These are phyloP conservation scores for Heliconius ismenius DNA, from an alignment of 2,888 invertebrate species.

Conservation along the genomic window DNA sequence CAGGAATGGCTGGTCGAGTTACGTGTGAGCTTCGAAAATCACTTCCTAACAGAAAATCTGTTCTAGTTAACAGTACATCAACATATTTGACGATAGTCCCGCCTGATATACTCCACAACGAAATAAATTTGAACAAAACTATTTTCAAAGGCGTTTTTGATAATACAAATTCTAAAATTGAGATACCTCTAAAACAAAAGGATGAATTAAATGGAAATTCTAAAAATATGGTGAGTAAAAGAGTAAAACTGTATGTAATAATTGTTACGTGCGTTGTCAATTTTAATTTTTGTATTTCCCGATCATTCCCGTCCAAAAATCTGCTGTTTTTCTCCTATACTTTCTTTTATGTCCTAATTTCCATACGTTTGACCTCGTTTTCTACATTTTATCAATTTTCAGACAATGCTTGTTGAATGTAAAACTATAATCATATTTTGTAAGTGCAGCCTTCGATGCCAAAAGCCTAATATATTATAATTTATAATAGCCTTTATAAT, in stretches of 20 bases:
- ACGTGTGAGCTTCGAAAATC: slow-evolving; percentile 49
- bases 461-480: no score
- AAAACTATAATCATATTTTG: not conserved
- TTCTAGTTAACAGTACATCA: slow-evolving; percentile 42
- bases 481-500: no score
- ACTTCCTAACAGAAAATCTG: slow-evolving; percentile 42
- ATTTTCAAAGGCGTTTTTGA: slow-evolving; percentile 31
- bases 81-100: slow-evolving; percentile 44
- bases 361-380: no score
- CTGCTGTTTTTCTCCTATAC: no score
- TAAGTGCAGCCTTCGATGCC: no score
- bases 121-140: slow-evolving; percentile 25
- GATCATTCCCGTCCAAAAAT: no score
- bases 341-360: no score
- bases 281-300: not conserved
- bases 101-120: slow-evolving; percentile 27
- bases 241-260: not conserved
- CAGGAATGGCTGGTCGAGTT: slow-evolving; percentile 50
- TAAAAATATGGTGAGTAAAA: slow-evolving; percentile 27
- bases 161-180: slow-evolving; percentile 29
- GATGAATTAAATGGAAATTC: slow-evolving; percentile 30
- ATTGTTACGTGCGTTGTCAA: not conserved
- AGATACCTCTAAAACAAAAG: slow-evolving; percentile 28
- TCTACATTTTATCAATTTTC: not conserved
- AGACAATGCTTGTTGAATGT: not conserved